These are phyloP conservation scores for Smittia sp. DNA, from an alignment of 2,888 invertebrate species.

Conservation along the genomic window DNA sequence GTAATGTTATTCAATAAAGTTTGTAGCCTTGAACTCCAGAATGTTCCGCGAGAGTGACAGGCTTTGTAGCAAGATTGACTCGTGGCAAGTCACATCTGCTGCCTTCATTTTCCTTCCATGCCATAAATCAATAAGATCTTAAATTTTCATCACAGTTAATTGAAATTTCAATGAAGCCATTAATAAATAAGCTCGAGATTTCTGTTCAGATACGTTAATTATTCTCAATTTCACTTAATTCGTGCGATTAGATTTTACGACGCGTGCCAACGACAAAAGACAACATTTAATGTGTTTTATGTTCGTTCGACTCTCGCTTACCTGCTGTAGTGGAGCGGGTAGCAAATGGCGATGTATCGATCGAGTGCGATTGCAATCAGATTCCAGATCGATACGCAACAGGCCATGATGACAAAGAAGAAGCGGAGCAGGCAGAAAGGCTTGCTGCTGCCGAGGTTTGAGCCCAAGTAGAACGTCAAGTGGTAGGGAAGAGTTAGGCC, in stretches of 20 bases:
- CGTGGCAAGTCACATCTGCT: too few relatives aligned
- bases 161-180: too few relatives aligned
- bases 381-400: slow-evolving; percentile 75
- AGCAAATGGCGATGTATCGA: slow-evolving; percentile 75
- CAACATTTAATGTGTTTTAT: not conserved
- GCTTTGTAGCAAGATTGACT: too few relatives aligned
- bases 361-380: slow-evolving; percentile 76
- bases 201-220: too few relatives aligned
- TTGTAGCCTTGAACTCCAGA: too few relatives aligned
- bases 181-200: too few relatives aligned
- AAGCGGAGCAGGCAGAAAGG: slow-evolving; percentile 69
- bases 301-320: slow-evolving; percentile 44
- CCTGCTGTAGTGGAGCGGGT: slow-evolving; percentile 73
- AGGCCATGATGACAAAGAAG: slow-evolving; percentile 71
- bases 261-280: not conserved
- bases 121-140: too few relatives aligned
- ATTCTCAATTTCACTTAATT: too few relatives aligned
- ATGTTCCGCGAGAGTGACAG: too few relatives aligned
- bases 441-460: slow-evolving; percentile 60
- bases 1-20: too few relatives aligned
- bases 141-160: too few relatives aligned
- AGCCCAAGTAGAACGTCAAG: slow-evolving; percentile 68
- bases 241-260: not conserved
- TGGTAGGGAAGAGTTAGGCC: slow-evolving; percentile 76
- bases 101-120: too few relatives aligned